Evolutionary conservation across 1,140 invertebrate genomes (phyloP).

Genomic region (Neotoxoptera formosana): DNA sequence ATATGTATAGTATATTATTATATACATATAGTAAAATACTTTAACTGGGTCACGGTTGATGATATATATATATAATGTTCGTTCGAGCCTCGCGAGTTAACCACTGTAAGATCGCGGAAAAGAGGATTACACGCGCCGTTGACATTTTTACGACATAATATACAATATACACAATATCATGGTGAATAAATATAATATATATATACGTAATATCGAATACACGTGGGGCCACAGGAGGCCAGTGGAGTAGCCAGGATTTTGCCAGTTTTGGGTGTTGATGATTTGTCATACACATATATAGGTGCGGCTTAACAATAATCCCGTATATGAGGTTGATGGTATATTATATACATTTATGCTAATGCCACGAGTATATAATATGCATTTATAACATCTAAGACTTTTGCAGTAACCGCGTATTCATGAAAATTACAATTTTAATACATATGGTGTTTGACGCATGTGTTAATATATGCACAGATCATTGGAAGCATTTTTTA

Average conservation of each 20-base stretch:
- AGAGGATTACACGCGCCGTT: neutral
- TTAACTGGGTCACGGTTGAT: slow-evolving; percentile 28
- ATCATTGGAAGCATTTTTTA: neutral
- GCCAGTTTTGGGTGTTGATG: neutral
- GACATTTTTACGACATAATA: neutral
- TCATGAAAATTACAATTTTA: neutral
- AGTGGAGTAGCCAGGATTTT: neutral
- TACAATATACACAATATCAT: neutral
- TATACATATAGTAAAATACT: no score
- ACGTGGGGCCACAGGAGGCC: no score
- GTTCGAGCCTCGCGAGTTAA: neutral
- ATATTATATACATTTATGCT: neutral
- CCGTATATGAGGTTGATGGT: neutral
- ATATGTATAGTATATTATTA: no score
- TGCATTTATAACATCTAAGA: no score
- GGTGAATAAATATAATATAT: neutral
- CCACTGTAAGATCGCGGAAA: neutral
- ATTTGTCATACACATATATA: neutral
- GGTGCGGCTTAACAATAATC: neutral
- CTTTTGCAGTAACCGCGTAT: neutral
- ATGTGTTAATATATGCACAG: neutral
- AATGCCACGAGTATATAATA: neutral
- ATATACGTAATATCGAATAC: neutral
- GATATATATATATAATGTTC: neutral
- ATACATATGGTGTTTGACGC: neutral